These are phyloP conservation scores for Argopecten irradians DNA, from an alignment of 1,140 invertebrate genomes.

Conservation along the genomic window DNA sequence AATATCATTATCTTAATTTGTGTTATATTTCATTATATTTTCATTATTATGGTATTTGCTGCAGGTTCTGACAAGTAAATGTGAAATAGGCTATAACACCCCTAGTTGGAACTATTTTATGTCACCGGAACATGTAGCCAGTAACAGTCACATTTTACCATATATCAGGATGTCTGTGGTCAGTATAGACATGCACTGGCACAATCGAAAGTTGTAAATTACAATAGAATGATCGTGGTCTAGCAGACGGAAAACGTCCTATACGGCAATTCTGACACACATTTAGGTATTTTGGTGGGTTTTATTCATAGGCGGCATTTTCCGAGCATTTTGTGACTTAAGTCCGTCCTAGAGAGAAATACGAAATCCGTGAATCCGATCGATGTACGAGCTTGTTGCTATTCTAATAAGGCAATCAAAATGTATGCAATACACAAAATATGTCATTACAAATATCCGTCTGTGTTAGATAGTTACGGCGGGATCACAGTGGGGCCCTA, in stretches of 20 bases:
- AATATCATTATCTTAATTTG: no score
- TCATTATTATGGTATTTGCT: no score
- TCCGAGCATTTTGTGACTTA: slow-evolving; percentile 1
- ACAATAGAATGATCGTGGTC: background rate
- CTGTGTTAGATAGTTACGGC: background rate
- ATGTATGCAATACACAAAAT: slow-evolving; percentile 64
- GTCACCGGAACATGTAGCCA: background rate
- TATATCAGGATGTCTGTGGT: background rate
- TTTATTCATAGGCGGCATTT: slow-evolving; percentile 18
- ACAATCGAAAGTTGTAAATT: background rate
- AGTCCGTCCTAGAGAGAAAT: background rate
- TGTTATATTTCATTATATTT: no score
- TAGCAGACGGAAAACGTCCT: background rate
- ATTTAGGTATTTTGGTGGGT: background rate
- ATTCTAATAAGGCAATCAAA: slow-evolving; percentile 62
- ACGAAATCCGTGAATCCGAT: background rate
- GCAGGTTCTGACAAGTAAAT: background rate
- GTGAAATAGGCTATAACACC: background rate
- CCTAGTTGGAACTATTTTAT: background rate
- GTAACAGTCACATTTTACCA: background rate
- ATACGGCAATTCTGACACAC: background rate
- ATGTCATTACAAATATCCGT: slow-evolving; percentile 45
- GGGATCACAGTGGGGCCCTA: background rate
- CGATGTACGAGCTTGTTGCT: slow-evolving; percentile 13
- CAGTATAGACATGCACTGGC: background rate